phyloP scores from a whole-genome alignment of 2,113 vertebrate genomes.

The Sceloporus tristichus region DNA sequence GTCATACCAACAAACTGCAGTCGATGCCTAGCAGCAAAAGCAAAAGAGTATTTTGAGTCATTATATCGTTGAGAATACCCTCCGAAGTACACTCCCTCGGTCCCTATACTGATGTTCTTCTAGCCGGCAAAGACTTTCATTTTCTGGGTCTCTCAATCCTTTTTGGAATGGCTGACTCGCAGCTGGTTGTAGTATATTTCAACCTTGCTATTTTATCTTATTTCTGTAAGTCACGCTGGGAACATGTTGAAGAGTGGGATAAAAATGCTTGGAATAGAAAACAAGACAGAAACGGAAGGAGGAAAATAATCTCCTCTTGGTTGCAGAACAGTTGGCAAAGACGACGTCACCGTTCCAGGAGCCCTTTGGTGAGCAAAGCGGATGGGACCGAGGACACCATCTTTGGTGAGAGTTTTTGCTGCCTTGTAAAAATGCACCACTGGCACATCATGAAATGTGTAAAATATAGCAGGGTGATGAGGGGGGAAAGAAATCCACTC shows the following conservation, averaged over 20 bases:
- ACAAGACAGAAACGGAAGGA: background rate
- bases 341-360: background rate
- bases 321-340: background rate
- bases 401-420: background rate
- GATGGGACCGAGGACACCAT: no score
- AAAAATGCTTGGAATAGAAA: background rate
- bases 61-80: no score
- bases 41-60: no score
- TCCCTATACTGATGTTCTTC: no score
- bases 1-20: no score
- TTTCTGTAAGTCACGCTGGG: background rate
- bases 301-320: background rate
- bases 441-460: background rate
- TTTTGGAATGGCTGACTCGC: background rate
- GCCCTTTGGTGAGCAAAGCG: background rate
- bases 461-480: background rate
- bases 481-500: background rate
- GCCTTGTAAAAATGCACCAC: background rate
- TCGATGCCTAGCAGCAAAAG: no score
- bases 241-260: background rate
- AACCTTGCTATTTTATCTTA: background rate
- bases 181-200: background rate
- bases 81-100: no score
- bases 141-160: no score
- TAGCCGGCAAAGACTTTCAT: no score